phyloP scores from a whole-genome alignment of 1,140 invertebrate species.

The Zaprionus kolodkinae region DNA sequence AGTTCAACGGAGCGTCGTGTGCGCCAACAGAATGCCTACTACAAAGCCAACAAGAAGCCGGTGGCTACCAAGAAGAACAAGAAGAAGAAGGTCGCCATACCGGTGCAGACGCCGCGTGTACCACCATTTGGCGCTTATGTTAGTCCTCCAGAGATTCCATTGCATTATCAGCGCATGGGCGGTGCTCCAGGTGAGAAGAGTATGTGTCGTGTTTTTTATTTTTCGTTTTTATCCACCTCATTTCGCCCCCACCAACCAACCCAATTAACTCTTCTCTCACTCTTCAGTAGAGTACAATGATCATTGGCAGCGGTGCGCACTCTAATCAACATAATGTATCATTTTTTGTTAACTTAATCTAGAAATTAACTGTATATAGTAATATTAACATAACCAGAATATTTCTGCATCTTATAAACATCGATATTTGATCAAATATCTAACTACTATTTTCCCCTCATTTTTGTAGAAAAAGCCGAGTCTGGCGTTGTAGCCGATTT shows the following conservation, averaged over 20 bases:
- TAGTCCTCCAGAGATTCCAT: constrained; percentile 82
- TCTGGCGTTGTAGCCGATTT: constrained; percentile 61
- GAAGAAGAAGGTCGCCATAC: constrained; percentile 91
- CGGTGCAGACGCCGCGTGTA: constrained; percentile 93
- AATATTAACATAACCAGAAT: background rate
- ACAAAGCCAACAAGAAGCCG: constrained; percentile 89
- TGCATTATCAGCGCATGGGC: constrained; percentile 82
- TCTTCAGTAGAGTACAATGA: background rate
- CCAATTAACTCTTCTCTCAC: background rate
- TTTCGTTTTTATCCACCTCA: background rate
- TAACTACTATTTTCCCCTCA: background rate
- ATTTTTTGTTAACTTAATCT: no score
- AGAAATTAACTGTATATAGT: background rate
- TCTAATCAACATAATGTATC: no score
- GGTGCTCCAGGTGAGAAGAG: constrained; percentile 77
- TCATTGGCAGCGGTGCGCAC: background rate
- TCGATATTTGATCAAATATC: background rate
- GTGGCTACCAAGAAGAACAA: constrained; percentile 91
- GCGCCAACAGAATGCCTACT: constrained; percentile 87
- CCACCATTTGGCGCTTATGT: constrained; percentile 87
- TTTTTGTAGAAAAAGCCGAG: constrained; percentile 69
- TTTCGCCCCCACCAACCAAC: background rate
- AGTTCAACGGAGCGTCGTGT: constrained; percentile 87
- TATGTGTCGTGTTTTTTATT: constrained; percentile 84
- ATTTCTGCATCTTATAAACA: background rate